Percentiles rank a stretch among this genome's conserved stretches.
Conservation (phyloP, 2,797 vertebrate genomes). For the Psittacula echo region DNA sequence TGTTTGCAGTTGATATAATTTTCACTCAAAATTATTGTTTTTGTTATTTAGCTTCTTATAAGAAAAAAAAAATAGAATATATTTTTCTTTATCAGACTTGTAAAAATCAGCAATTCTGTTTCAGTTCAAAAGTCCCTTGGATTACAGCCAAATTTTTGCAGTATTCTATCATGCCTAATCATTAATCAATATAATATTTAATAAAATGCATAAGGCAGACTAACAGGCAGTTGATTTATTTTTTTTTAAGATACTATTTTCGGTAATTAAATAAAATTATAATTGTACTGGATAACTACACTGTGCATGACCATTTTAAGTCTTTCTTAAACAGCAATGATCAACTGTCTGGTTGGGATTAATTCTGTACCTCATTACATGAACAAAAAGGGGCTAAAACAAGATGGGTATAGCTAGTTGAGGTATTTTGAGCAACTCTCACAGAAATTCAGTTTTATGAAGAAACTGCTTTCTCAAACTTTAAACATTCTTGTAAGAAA, state of each 20-base stretch:
- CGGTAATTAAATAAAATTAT: neutral
- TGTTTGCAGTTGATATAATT: neutral
- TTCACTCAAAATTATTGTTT: neutral
- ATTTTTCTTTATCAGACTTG: neutral
- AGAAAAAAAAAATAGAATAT: neutral
- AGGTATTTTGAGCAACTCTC: neutral
- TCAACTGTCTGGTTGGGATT: neutral
- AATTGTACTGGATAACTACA: neutral
- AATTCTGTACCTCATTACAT: neutral
- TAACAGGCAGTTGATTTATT: neutral
- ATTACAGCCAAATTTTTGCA: neutral
- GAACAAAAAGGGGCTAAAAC: neutral
- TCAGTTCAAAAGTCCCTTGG: neutral
- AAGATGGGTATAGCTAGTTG: rapidly evolving
- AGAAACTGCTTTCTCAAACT: neutral
- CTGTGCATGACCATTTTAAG: neutral
- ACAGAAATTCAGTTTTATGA: neutral
- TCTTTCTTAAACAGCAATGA: neutral
- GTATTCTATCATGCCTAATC: neutral
- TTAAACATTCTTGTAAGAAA: neutral
- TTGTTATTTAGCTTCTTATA: neutral
- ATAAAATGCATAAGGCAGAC: neutral
- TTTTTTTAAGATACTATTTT: neutral
- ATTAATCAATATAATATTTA: neutral
- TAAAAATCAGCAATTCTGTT: neutral